Evolutionary conservation across 2,113 vertebrate species (phyloP).

Genomic region (Pitta sordida): DNA sequence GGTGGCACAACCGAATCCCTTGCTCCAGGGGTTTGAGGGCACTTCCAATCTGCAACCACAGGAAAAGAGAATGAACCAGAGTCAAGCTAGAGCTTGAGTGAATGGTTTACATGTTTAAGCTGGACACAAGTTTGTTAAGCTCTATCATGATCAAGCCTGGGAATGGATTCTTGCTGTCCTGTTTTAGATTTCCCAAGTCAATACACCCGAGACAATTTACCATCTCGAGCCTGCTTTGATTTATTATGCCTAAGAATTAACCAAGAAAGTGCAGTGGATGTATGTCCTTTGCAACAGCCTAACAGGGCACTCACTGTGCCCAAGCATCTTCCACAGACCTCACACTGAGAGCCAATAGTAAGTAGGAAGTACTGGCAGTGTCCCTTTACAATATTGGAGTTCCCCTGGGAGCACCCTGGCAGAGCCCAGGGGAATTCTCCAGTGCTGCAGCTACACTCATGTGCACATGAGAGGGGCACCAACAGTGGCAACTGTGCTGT

Average conservation of each 20-base stretch:
- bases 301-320: neutral
- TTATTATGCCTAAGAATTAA: neutral
- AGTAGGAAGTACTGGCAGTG: neutral
- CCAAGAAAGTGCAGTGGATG: neutral
- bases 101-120: neutral
- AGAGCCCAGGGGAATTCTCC: neutral
- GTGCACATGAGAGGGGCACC: neutral
- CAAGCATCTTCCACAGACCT: neutral
- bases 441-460: neutral
- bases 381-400: neutral
- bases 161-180: neutral
- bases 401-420: neutral
- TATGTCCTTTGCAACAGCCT: neutral
- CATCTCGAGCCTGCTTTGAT: neutral
- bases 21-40: neutral
- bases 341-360: neutral
- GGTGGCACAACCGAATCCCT: neutral
- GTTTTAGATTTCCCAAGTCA: neutral
- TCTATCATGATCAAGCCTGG: accelerated
- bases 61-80: neutral
- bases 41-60: neutral
- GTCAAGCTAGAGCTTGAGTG: neutral
- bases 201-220: neutral
- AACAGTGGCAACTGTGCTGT: accelerated
- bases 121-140: neutral